Base-by-base conservation (phyloP, 2,888 invertebrate genomes). In the Aleiodes alternator region DNA sequence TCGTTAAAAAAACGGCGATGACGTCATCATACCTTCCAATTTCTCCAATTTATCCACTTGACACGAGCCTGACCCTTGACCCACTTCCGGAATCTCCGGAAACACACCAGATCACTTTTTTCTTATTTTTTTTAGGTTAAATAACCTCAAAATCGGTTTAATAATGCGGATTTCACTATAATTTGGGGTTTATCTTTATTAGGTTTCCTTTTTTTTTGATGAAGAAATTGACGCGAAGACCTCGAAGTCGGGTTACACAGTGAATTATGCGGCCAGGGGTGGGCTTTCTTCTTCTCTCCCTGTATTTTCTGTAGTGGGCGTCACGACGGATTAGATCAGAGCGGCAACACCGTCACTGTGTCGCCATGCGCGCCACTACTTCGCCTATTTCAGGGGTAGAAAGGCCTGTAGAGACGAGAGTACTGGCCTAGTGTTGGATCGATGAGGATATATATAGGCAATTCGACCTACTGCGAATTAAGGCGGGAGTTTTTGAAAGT, bases 241-340 rank as follows among this genome's bases (percentile, higher is more conserved):
- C 34, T 34, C 34, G 23, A 23, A 23, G 23, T 23, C 23, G 23
- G 23, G 23, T 23, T 23, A 23, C 23, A 34, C 34, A 6, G 34
- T 34, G 6, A 34, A 34, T 34, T 34, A 34, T 34, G 43, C 43
- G 43, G 9, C 9, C 43, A 16, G 80, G 55, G 73, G 78, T 78
- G 78, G 79, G 78, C 75, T 77, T 76, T 79, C 73, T 38, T 23
- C 23, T 23, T 23, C 23, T 38, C 38, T 38, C 38, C 8, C 38
- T 38, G 38, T 38, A 68, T 69, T 34, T 76, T 75, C 75, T 79
- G 82, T 80, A 78, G 80, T 79, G 82, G 82, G 83, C 83, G 86
- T 84, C 86, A 81, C 82, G 85, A 82, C 82, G 86, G 86, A 86
- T 85, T 85, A 86, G 83, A 82, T 83, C 82, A 82, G 83, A 83